Conservation (phyloP, 2,113 vertebrate species). For the Aplodontia rufa region DNA sequence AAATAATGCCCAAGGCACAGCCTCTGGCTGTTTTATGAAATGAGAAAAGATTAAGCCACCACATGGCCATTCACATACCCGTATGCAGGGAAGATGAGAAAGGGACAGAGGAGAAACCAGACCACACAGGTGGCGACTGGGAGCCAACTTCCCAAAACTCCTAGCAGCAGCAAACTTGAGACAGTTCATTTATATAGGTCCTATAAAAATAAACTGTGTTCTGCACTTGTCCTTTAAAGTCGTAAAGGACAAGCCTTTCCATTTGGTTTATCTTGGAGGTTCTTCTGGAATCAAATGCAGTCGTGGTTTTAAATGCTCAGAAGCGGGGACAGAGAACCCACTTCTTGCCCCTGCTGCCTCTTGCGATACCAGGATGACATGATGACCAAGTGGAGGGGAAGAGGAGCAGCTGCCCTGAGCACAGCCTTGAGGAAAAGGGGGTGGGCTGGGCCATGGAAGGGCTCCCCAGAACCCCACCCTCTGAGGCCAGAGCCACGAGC, state of each 20-base stretch:
- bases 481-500: background rate
- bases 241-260: background rate
- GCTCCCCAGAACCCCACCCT: background rate
- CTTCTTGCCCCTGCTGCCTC: background rate
- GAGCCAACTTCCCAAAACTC: background rate
- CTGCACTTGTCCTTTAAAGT: background rate
- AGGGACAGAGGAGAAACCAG: background rate
- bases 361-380: background rate
- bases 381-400: background rate
- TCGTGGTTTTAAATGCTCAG: background rate
- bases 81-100: accelerated
- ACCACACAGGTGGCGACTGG: background rate
- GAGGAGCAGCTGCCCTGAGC: background rate
- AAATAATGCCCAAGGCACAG: background rate
- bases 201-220: slow-evolving; percentile 17
- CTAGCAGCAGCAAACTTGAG: background rate
- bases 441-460: background rate
- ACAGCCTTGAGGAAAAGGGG: background rate
- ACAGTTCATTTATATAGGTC: background rate
- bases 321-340: background rate
- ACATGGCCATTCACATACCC: accelerated
- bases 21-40: background rate
- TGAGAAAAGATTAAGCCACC: background rate
- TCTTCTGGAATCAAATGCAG: background rate
- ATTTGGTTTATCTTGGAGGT: background rate